phyloP scores from a whole-genome alignment of 2,113 vertebrate genomes.

The Choloepus hoffmanni region DNA sequence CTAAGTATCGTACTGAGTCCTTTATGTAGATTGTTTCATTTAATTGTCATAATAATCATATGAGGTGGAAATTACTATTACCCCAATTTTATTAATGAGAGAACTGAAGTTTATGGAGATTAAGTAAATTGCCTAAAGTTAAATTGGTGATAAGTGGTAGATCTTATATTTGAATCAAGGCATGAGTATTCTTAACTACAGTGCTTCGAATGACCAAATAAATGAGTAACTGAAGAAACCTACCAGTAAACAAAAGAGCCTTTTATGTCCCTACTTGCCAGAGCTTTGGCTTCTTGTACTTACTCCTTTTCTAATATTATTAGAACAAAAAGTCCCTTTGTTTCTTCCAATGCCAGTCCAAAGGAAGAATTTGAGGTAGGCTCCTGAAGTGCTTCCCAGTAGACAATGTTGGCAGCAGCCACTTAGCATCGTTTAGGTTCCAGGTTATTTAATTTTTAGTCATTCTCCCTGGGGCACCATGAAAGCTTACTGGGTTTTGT shows the following conservation, averaged over 20 bases:
- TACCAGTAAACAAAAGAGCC: not conserved
- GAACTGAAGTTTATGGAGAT: not conserved
- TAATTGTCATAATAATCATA: conserved; percentile 52
- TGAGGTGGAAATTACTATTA: not conserved
- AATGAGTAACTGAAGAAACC: not conserved
- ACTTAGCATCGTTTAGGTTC: not conserved
- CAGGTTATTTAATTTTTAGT: not conserved
- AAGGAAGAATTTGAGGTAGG: not conserved
- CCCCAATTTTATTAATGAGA: not conserved
- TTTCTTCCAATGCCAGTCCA: not conserved
- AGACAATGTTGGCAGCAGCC: not conserved
- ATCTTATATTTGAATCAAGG: conserved; percentile 4
- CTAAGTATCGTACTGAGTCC: not conserved
- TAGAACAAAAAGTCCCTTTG: not conserved
- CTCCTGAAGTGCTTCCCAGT: not conserved
- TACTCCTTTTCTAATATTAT: not conserved
- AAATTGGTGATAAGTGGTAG: not conserved
- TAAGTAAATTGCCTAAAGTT: not conserved
- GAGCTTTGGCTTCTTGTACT: not conserved
- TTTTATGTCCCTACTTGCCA: not conserved
- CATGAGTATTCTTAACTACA: not conserved
- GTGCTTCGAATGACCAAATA: not conserved
- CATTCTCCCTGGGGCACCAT: not conserved
- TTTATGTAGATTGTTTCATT: not conserved
- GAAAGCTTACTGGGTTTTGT: conserved; percentile 21